Evolutionary conservation across 1,140 invertebrate genomes (phyloP).

Genomic region (Whitmania pigra): DNA sequence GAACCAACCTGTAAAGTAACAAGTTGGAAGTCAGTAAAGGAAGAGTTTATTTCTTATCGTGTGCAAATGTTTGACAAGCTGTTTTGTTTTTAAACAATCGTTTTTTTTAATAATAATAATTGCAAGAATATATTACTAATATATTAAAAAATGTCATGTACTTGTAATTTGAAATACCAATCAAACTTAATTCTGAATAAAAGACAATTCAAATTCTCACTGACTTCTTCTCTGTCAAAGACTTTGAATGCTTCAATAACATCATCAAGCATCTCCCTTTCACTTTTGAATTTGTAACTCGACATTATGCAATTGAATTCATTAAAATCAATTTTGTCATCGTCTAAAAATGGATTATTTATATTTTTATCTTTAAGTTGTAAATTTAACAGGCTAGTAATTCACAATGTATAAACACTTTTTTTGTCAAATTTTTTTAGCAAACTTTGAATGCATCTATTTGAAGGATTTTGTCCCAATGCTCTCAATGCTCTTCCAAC

Average conservation of each 20-base stretch:
- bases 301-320: background rate
- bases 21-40: no score
- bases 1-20: background rate
- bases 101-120: background rate
- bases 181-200: no score
- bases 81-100: background rate
- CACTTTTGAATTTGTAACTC: constrained; percentile 3
- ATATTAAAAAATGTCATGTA: no score
- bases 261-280: constrained; percentile 10
- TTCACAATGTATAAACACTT: constrained; percentile 3
- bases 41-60: background rate
- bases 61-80: background rate
- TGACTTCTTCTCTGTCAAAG: background rate
- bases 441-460: background rate
- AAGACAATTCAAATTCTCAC: background rate
- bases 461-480: constrained; percentile 22
- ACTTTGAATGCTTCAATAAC: constrained; percentile 1
- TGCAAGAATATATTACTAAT: no score
- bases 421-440: background rate
- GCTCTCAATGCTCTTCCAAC: constrained; percentile 20
- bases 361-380: background rate
- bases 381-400: background rate
- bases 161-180: no score
- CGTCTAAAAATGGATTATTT: background rate
- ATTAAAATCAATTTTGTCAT: constrained; percentile 7